Percentiles rank a stretch among this genome's conserved stretches.
phyloP scores from a whole-genome alignment of 2,113 vertebrate genomes.

The Seriola dumerili region DNA sequence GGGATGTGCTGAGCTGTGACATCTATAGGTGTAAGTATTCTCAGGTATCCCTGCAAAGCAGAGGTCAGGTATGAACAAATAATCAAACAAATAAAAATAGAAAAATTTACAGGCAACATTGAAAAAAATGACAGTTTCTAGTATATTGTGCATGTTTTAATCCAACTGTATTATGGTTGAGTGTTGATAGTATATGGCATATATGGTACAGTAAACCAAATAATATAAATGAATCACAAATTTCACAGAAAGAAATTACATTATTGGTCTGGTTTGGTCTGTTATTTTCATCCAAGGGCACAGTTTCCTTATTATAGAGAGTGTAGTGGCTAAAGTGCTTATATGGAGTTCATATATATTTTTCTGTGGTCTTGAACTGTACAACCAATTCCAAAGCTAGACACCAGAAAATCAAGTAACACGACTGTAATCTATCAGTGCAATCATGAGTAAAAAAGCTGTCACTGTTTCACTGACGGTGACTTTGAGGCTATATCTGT shows the following conservation, averaged over 20 bases:
- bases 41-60: not conserved
- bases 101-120: not conserved
- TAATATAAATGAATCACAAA: no score
- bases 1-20: not conserved
- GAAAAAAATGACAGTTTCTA: not conserved
- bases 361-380: not conserved
- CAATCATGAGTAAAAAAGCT: not conserved
- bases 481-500: slow-evolving; percentile 10
- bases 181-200: no score
- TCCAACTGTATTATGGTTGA: no score
- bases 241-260: not conserved
- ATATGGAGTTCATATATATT: not conserved
- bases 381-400: not conserved
- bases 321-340: not conserved
- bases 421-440: not conserved
- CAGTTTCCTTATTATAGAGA: not conserved
- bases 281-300: not conserved
- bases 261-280: not conserved
- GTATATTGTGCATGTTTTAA: no score
- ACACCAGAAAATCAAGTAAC: not conserved
- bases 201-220: no score
- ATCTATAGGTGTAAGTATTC: not conserved
- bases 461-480: not conserved
- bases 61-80: not conserved
- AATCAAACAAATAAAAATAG: not conserved